Conservation (phyloP, 2,888 invertebrate genomes). For the Anticlea derivata region DNA sequence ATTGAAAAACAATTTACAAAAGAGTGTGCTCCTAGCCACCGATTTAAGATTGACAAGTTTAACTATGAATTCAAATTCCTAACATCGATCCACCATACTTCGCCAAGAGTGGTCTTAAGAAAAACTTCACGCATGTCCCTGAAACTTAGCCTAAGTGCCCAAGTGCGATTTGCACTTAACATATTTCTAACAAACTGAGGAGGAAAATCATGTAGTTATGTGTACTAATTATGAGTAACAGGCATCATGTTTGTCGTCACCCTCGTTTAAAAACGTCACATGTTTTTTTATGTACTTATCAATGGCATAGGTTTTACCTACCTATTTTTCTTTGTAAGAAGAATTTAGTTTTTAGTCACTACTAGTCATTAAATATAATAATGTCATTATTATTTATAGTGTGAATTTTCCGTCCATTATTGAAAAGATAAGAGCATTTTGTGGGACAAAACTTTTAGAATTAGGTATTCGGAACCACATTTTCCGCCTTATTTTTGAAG, state of each 20-base stretch:
- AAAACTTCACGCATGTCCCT: too few species aligned
- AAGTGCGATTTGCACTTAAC: not conserved
- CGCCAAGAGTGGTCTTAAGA: too few species aligned
- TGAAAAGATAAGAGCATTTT: constrained; percentile 10
- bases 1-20: too few species aligned
- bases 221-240: not conserved
- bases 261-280: constrained; percentile 2
- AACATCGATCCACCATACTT: too few species aligned
- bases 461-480: constrained; percentile 22
- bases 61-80: too few species aligned
- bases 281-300: not conserved
- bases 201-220: constrained; percentile 4
- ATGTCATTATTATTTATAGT: constrained; percentile 7
- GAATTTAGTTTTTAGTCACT: constrained; percentile 29
- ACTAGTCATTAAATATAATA: constrained; percentile 33
- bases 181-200: not conserved
- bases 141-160: not conserved
- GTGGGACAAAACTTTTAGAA: constrained; percentile 7
- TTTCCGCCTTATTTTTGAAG: constrained; percentile 33
- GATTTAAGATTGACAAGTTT: too few species aligned
- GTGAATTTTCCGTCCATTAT: constrained; percentile 22
- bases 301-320: too few species aligned
- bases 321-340: too few species aligned
- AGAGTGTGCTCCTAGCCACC: too few species aligned
- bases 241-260: not conserved